Base-by-base conservation (phyloP, 2,113 vertebrate species). In the Hippocampus abdominalis region DNA sequence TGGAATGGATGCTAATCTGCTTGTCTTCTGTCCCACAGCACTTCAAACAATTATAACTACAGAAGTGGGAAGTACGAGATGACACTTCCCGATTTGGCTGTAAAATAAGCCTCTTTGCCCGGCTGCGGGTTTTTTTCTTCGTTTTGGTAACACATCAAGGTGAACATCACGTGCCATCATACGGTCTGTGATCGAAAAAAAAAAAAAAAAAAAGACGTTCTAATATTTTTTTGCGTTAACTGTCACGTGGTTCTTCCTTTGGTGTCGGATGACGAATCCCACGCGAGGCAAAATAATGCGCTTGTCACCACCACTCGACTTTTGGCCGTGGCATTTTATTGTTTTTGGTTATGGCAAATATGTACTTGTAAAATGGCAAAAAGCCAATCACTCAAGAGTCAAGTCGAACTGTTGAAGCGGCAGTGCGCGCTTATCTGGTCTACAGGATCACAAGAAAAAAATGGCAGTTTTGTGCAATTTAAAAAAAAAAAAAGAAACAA, bases 381-480 rank as follows among this genome's bases (percentile, higher is more conserved):
- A 79, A 70, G 6, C 32, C 18, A 78, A 8, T 27, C 54, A 15
- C 27, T 2, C 68, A 68, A 68, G 9, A 12, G 67, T 11, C 53
- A 18, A 29, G 51, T 42, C 51, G 70, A 27, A 57, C 12, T 57
- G 12, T 57, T 13, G 16, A 57, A 3, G 42, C 23, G 63, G 42
- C 63, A 46, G 63, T 46, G 27, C 1, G 3, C 13, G 21, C 36
- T 63, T 21, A 36, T 13, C 20, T 6, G 12, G 62, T 54, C 69
- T 53, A 25, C 60, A 70, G 27, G 0, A 53, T 59, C 13, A 42
- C 39, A 15, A 42, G 68, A 83, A 44, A 65, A 65, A 64, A 81
- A 87, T 59, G 79, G 84, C 86, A 86, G 86, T 87, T 81, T 79
- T 87, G 86, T 80, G 83, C 80, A 83, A 84, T n/a, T n/a, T 81